phyloP scores from a whole-genome alignment of 2,113 vertebrate species.

The Drymodes brunneopygia region DNA sequence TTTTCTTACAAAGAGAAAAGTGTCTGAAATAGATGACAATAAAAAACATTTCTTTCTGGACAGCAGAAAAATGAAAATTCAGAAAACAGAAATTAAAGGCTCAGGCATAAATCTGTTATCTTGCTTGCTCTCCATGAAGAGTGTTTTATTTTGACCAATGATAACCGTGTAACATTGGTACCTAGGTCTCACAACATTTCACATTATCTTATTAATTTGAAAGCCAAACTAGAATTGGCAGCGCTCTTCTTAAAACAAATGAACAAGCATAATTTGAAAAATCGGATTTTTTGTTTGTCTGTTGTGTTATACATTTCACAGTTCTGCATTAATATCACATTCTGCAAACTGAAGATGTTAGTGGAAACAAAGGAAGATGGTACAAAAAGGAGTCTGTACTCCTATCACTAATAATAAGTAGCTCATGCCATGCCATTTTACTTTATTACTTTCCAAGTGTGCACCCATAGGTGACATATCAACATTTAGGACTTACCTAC shows the following conservation, averaged over 20 bases:
- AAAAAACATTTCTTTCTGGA: not conserved
- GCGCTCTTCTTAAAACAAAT: not conserved
- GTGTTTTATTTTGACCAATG: not conserved
- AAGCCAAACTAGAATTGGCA: not conserved
- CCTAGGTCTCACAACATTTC: not conserved
- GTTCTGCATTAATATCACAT: not conserved
- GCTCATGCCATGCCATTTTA: not conserved
- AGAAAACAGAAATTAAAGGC: not conserved
- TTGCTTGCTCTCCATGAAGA: not conserved
- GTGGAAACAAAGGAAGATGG: not conserved
- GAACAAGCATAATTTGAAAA: not conserved
- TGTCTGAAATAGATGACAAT: not conserved
- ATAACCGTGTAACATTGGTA: not conserved
- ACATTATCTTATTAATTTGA: not conserved
- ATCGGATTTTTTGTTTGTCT: not conserved
- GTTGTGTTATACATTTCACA: not conserved
- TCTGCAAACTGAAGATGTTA: not conserved
- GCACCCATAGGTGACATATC: not conserved
- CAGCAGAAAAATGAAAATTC: not conserved
- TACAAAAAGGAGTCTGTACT: not conserved
- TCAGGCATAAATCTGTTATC: not conserved
- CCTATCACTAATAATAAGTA: not conserved
- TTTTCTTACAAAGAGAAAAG: not conserved
- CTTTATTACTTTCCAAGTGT: not conserved
- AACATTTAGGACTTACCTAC: not conserved